Evolutionary conservation across 2,888 invertebrate species (phyloP).

Genomic region (Agonopterix alstromeriana): DNA sequence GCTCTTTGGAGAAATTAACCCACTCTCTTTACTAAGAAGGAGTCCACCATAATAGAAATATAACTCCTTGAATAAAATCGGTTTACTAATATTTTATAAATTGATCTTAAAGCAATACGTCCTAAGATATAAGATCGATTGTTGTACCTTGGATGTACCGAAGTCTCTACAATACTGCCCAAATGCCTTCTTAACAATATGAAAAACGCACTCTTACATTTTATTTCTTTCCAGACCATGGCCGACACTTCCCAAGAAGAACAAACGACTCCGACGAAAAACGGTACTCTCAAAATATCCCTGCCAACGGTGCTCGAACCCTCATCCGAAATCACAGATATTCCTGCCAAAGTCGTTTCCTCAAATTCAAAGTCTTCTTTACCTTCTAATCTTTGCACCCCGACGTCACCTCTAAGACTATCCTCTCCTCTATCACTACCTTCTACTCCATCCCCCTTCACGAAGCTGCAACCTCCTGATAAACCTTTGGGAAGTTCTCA

Average conservation of each 20-base stretch:
- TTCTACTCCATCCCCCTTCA: conserved; percentile 48
- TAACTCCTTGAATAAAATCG: too few relatives aligned
- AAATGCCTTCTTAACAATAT: too few relatives aligned
- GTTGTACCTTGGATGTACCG: too few relatives aligned
- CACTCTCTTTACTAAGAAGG: too few relatives aligned
- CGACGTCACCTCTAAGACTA: conserved; percentile 52
- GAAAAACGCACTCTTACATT: background rate
- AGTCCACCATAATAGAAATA: too few relatives aligned
- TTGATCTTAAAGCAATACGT: too few relatives aligned
- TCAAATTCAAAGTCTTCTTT: conserved; percentile 61
- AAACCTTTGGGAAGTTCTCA: conserved; percentile 38
- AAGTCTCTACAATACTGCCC: too few relatives aligned
- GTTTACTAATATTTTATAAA: too few relatives aligned
- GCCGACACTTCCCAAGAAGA: conserved; percentile 39
- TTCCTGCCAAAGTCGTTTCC: conserved; percentile 31
- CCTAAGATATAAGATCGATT: too few relatives aligned
- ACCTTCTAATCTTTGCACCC: conserved; percentile 56
- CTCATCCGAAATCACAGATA: conserved; percentile 32
- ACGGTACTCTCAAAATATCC: conserved; percentile 43
- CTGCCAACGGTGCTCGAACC: conserved; percentile 61
- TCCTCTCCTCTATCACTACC: conserved; percentile 60
- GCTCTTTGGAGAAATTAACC: too few relatives aligned
- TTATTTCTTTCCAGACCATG: conserved; percentile 39
- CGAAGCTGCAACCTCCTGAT: conserved; percentile 33
- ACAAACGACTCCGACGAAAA: conserved; percentile 26